Evolutionary conservation across 64 coral and sea anemone genomes (phyloP).

Genomic region (Acropora yongei): DNA sequence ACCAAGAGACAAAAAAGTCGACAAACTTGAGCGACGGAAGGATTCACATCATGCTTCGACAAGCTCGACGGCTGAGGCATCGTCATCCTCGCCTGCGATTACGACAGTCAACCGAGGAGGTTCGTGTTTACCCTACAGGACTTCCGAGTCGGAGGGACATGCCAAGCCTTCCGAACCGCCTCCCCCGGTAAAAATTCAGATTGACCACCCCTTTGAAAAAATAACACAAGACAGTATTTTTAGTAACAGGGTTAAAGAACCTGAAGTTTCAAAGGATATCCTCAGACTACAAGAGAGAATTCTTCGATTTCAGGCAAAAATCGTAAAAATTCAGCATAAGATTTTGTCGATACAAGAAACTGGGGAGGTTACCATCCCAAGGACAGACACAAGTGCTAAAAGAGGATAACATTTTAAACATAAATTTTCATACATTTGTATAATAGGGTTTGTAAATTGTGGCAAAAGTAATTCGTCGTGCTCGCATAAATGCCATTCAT

Average conservation of each 20-base stretch:
- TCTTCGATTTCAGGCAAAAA: slow-evolving; percentile 96
- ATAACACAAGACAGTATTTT: slow-evolving; percentile 31
- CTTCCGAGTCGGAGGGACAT: slow-evolving; percentile 42
- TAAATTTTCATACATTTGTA: neutral
- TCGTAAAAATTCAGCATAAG: slow-evolving; percentile 95
- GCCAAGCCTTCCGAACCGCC: slow-evolving; percentile 19
- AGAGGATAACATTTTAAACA: neutral
- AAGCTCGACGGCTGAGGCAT: neutral
- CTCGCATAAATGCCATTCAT: no score
- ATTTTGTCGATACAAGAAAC: slow-evolving; percentile 91
- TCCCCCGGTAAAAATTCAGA: slow-evolving; percentile 59
- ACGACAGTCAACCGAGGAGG: neutral
- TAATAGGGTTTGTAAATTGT: neutral
- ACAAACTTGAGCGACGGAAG: neutral
- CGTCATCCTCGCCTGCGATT: neutral
- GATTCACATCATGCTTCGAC: neutral
- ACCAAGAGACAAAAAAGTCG: neutral
- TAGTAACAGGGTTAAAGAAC: slow-evolving; percentile 48
- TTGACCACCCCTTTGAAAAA: slow-evolving; percentile 91
- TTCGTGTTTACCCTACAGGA: neutral
- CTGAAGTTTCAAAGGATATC: slow-evolving; percentile 78
- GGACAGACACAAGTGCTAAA: slow-evolving; percentile 3
- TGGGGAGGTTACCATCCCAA: slow-evolving; percentile 42
- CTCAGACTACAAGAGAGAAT: slow-evolving; percentile 97
- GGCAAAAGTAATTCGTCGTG: no score